Base-by-base conservation (phyloP, 1,140 invertebrate species). In the Ctenoplectra terminalis region DNA sequence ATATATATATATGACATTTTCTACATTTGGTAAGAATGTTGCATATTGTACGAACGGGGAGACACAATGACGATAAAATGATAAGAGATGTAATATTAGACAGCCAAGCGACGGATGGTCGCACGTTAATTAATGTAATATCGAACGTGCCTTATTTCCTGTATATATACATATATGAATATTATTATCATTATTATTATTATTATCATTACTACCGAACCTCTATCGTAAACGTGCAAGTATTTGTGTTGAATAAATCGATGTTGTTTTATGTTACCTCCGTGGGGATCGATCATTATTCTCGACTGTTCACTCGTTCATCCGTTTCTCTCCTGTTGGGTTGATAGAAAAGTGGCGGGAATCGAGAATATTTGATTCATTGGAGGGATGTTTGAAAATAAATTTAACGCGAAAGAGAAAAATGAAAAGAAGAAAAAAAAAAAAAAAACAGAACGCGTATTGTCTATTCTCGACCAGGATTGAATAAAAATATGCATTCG, bases 141-240 rank as follows among this genome's bases (percentile, higher is more conserved):
- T 93, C 92, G 90, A 92, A 92, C 84, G 92, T 93, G 92, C 92
- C 92, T 93, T 93, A 93, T 92, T 93, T 91, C 90, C 87, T 93
- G 91, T 92, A 92, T 89, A 92, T 73, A 73, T 91, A 91, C 86
- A 87, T 86, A 90, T 91, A 89, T 87, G 85, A 85, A 86, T 89
- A 91, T 87, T 83, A 92, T 88, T 89, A 91, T 87, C 85, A 92
- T 88, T 85, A 92, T 90, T 89, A 89, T 69, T 50, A 69, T 64
- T 43, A 67, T 52, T 88, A 89, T 91, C 86, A 92, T 92, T 88
- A 92, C 84, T 88, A 90, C 89, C 46, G 48, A 77, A 91, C 85
- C 83, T 90, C 87, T 91, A 92, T 90, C 87, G 90, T 91, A 91
- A 60, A 91, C 84, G 88, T 91, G 91, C 90, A 90, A 92, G 89